phyloP scores from a whole-genome alignment of 2,888 invertebrate species.

The Drosophila dives region DNA sequence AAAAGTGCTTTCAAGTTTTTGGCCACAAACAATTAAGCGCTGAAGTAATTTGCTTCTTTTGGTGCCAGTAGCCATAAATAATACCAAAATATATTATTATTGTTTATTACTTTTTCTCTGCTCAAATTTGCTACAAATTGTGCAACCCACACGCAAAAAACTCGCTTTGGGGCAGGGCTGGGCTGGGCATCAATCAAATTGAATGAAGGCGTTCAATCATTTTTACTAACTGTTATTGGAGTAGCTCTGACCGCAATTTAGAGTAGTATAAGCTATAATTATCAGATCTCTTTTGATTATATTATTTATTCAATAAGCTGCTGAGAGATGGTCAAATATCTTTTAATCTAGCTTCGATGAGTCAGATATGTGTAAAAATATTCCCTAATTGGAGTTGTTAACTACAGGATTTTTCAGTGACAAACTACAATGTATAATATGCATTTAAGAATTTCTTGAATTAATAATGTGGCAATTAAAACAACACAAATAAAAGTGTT shows the following conservation, averaged over 20 bases:
- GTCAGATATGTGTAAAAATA: neutral
- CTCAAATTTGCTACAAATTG: slow-evolving; percentile 53
- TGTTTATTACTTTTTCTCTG: slow-evolving; percentile 3
- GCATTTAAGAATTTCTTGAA: too few relatives aligned
- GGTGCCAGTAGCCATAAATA: slow-evolving; percentile 68
- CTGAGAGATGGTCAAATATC: neutral
- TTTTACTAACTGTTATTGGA: slow-evolving; percentile 44
- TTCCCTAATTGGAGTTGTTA: neutral
- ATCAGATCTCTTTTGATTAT: neutral
- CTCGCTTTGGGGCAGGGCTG: slow-evolving; percentile 27
- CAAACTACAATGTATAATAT: too few relatives aligned
- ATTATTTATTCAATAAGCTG: neutral
- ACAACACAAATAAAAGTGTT: too few relatives aligned
- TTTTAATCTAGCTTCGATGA: neutral
- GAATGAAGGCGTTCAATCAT: slow-evolving; percentile 32
- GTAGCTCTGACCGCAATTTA: slow-evolving; percentile 30
- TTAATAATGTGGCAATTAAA: too few relatives aligned
- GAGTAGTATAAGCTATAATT: slow-evolving; percentile 6
- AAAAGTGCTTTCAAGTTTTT: slow-evolving; percentile 56
- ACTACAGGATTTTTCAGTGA: neutral
- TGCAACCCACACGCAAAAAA: slow-evolving; percentile 67
- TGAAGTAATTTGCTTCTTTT: slow-evolving; percentile 66
- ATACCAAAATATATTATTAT: slow-evolving; percentile 39
- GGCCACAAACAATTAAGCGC: slow-evolving; percentile 60
- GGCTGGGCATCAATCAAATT: slow-evolving; percentile 35